Evolutionary conservation across 2,888 invertebrate species (phyloP).

Genomic region (Cheilosia vulpina): DNA sequence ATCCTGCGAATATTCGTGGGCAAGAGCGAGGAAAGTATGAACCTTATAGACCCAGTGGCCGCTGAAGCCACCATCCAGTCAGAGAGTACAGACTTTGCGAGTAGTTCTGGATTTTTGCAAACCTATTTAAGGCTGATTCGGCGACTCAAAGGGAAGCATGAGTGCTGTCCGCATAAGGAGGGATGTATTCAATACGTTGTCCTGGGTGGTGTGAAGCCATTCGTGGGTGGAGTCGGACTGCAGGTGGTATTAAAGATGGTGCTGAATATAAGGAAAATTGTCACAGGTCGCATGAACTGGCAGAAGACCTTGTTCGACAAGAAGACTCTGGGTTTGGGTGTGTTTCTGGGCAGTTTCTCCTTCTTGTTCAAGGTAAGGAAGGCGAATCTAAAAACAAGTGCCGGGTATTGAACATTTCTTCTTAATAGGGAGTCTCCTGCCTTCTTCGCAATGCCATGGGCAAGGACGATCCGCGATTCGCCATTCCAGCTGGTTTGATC

Average conservation of each 20-base stretch:
- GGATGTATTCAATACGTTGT: slow-evolving; percentile 86
- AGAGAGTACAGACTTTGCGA: slow-evolving; percentile 73
- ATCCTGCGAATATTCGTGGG: slow-evolving; percentile 87
- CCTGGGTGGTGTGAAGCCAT: slow-evolving; percentile 85
- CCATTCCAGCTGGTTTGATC: slow-evolving; percentile 88
- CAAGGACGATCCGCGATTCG: slow-evolving; percentile 86
- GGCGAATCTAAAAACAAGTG: neutral
- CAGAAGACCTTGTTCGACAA: slow-evolving; percentile 85
- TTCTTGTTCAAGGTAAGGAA: slow-evolving; percentile 87
- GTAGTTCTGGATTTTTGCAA: slow-evolving; percentile 79
- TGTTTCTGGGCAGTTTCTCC: slow-evolving; percentile 89
- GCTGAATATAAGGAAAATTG: slow-evolving; percentile 85
- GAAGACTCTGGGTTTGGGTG: slow-evolving; percentile 86
- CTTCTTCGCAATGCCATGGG: slow-evolving; percentile 86
- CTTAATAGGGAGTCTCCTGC: slow-evolving; percentile 87
- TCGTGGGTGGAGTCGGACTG: slow-evolving; percentile 86
- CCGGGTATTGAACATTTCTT: neutral
- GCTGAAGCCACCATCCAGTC: slow-evolving; percentile 14
- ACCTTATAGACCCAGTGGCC: neutral
- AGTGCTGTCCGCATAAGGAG: slow-evolving; percentile 86
- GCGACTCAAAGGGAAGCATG: slow-evolving; percentile 84
- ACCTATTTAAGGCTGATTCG: slow-evolving; percentile 80
- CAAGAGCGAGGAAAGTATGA: slow-evolving; percentile 85
- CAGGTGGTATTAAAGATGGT: slow-evolving; percentile 86
- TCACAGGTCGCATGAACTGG: slow-evolving; percentile 84